These are phyloP conservation scores for Chirona hameri DNA, from an alignment of 2,888 invertebrate species.

Conservation along the genomic window DNA sequence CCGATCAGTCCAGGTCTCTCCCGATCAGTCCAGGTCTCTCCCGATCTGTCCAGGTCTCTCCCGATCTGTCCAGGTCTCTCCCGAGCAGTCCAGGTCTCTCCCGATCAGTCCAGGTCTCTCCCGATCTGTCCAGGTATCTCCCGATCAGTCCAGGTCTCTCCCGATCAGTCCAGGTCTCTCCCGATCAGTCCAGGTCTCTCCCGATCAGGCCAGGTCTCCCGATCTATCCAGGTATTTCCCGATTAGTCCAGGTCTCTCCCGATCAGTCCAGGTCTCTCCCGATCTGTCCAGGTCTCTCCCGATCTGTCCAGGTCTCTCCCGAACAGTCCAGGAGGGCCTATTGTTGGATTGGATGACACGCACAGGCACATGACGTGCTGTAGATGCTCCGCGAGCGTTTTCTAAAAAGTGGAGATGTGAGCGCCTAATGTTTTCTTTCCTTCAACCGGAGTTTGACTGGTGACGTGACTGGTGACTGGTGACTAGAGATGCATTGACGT, in stretches of 20 bases:
- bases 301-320: conserved; percentile 45
- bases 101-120: conserved; percentile 49
- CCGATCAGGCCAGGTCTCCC: no score
- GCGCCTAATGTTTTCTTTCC: no score
- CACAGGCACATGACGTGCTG: no score
- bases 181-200: no score
- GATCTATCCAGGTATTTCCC: conserved; percentile 47
- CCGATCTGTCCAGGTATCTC: conserved; percentile 66
- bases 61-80: conserved; percentile 45
- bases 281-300: conserved; percentile 45
- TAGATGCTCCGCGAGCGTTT: no score
- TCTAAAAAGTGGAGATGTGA: no score
- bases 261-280: conserved; percentile 49
- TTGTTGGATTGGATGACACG: no score
- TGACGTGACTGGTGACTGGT: no score
- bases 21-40: conserved; percentile 49
- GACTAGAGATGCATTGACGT: no score
- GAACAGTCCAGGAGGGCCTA: conserved; percentile 37
- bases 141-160: conserved; percentile 49
- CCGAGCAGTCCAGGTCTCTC: conserved; percentile 62
- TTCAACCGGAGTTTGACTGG: no score
- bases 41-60: conserved; percentile 45
- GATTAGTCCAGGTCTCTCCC: conserved; percentile 62
- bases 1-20: conserved; percentile 62
- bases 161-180: no score